Evolutionary conservation across 2,888 invertebrate genomes (phyloP), one percentile per base, ranked within the genome.

Genomic region (Lycophotia porphyrea): DNA sequence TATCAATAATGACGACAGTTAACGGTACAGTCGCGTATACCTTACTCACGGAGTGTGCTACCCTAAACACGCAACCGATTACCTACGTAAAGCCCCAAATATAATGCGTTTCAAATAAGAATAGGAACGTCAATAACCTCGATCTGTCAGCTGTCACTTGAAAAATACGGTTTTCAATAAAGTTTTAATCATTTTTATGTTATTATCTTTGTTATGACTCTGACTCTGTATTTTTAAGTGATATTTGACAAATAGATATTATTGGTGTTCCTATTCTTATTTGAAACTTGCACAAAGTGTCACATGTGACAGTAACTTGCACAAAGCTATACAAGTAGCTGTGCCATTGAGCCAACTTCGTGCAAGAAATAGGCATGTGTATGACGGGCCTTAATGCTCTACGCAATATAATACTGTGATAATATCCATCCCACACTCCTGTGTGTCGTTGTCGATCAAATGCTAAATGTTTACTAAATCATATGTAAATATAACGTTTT

Each of bases 1-100:
- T 91, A 94, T 95, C 92, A 94, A 95, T 93, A 93, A 94, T 89
- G 95, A 93, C 89, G 94, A 94, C 88, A 93, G 93, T 91, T 96
- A 95, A 96, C 92, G 96, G 96, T 96, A 96, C 91, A 88, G 92
- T 92, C 74, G 86, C 75, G 71, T 44, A 80, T 44, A 66, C 72
- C 70, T 64, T 84, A 84, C 68, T 80, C 87, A 74, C 87, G 68
- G 88, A 89, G 91, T 90, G 90, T 85, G 67, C 80, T 81, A 49
- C 66, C 76, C 79, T 82, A 52, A 58, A 63, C 75, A 82, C 68
- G 64, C 85, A 79, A 76, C 76, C 68, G 60, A 61, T 34, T 66
- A 63, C 71, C 65, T 31, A 60, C 24, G 44, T 55, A 71, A 70
- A n/a, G 58, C 65, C 71, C 68, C 27, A 21, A 60, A 64, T 47